Base-by-base conservation (phyloP, 2,113 vertebrate genomes). In the Emydocephalus ijimae region DNA sequence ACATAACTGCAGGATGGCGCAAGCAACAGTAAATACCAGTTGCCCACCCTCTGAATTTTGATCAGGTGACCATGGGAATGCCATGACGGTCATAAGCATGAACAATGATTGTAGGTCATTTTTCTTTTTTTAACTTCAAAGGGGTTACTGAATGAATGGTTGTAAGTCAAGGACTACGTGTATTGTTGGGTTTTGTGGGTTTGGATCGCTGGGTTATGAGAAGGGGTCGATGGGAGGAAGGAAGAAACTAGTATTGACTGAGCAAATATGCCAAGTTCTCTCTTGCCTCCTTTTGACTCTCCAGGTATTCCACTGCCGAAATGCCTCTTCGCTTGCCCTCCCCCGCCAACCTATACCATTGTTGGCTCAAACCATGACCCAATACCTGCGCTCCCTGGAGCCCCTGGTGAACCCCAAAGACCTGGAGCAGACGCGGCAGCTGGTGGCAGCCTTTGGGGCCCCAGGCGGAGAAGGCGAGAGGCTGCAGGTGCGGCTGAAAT, bases 401-500 rank as follows among this genome's bases (percentile, higher is more conserved):
- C 98, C 98, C 8, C 95, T 98, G 57, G 85, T 98, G 54, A 98
- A 97, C 21, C 96, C 97, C 0, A 97, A 98, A 1, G 98, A 98
- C 95, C 93, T 98, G 90, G 96, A 95, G 52, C 98, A 98, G 96
- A 98, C 98, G 43, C 96, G 94, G 54, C 94, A 93, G 89, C 97
- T 97, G 90, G 97, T 98, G 92, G 96, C 97, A 26, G 95, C 97
- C 57, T 98, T 98, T 12, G 95, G 96, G 1, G 59, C 94, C 1
- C 48, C 95, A 0, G 97, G 96, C 0, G 98, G 98, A 0, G 97
- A 98, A 0, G 98, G 98, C 0, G 87, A 96, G 0, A 93, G 92
- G n/a, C 97, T 98, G 57, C 98, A 98, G 95, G 94, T 95, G 20
- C 96, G 95, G 23, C 96, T 98, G 95, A 96, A 98, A 93, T 97